phyloP scores from a whole-genome alignment of 2,888 invertebrate genomes.

The Scaeva pyrastri region DNA sequence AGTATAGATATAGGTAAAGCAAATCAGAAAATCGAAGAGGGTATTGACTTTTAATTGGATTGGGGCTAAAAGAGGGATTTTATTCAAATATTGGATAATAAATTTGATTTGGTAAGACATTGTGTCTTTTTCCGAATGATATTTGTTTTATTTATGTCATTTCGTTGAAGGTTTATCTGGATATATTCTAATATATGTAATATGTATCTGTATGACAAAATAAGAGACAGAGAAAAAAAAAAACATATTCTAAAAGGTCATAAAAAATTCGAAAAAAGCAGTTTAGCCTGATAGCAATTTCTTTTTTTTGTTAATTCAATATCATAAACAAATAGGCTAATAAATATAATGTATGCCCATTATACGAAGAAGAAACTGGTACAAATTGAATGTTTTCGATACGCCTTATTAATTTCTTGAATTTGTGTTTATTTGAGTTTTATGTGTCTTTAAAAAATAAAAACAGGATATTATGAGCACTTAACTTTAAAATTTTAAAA shows the following conservation, averaged over 20 bases:
- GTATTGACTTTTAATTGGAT: constrained; percentile 35
- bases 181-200: too few relatives aligned
- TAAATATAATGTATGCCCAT: too few relatives aligned
- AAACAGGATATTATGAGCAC: too few relatives aligned
- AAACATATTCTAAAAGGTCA: background rate
- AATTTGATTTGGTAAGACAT: background rate
- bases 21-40: constrained; percentile 43
- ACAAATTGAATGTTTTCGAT: too few relatives aligned
- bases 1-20: constrained; percentile 14
- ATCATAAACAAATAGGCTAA: too few relatives aligned
- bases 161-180: background rate
- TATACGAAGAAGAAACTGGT: too few relatives aligned
- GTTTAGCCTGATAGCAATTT: background rate
- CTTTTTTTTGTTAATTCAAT: too few relatives aligned
- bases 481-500: too few relatives aligned
- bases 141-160: background rate
- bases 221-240: background rate
- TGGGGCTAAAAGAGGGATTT: constrained; percentile 25
- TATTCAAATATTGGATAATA: constrained; percentile 29
- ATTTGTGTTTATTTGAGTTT: too few relatives aligned
- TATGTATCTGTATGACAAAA: too few relatives aligned
- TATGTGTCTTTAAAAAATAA: too few relatives aligned
- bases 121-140: background rate
- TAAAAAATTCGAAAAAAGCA: background rate
- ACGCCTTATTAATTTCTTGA: too few relatives aligned